Conservation (phyloP, 1,140 invertebrate species). For the Sitodiplosis mosellana region DNA sequence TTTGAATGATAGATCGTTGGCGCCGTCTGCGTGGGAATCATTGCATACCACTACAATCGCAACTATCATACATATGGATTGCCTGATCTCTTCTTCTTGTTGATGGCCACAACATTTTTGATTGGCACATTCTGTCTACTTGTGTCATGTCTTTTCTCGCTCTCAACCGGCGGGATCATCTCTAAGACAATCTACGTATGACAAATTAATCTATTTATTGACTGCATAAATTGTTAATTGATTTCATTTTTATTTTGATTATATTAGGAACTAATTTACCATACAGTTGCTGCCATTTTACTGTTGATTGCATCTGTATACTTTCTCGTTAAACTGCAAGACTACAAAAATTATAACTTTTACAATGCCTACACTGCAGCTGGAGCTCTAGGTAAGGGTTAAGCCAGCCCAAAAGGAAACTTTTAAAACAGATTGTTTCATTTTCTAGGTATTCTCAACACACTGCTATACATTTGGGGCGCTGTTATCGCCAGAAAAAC, state of each 20-base stretch:
- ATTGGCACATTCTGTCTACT: conserved; percentile 56
- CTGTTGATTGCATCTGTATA: conserved; percentile 44
- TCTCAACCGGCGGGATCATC: conserved; percentile 58
- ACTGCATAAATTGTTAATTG: not conserved
- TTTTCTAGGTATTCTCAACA: conserved; percentile 40
- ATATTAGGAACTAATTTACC: conserved; percentile 61
- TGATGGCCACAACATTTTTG: conserved; percentile 52
- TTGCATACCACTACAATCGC: conserved; percentile 35
- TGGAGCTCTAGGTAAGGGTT: conserved; percentile 18
- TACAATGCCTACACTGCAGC: conserved; percentile 45
- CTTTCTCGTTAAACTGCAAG: conserved; percentile 39
- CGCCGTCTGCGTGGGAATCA: conserved; percentile 45
- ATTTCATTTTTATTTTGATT: conserved; percentile 4
- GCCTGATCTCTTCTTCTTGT: conserved; percentile 50
- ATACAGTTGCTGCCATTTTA: conserved; percentile 46
- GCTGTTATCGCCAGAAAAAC: conserved; percentile 42
- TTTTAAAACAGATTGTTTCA: conserved; percentile 10
- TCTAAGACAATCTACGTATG: conserved; percentile 73
- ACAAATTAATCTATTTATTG: conserved; percentile 16
- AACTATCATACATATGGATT: conserved; percentile 17
- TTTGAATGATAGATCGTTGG: conserved; percentile 46
- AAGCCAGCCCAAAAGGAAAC: conserved; percentile 4
- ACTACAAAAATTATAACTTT: conserved; percentile 25
- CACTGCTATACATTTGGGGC: conserved; percentile 43
- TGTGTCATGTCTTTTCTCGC: conserved; percentile 48